Base-by-base conservation (phyloP, 2,797 vertebrate genomes). In the Masticophis lateralis region DNA sequence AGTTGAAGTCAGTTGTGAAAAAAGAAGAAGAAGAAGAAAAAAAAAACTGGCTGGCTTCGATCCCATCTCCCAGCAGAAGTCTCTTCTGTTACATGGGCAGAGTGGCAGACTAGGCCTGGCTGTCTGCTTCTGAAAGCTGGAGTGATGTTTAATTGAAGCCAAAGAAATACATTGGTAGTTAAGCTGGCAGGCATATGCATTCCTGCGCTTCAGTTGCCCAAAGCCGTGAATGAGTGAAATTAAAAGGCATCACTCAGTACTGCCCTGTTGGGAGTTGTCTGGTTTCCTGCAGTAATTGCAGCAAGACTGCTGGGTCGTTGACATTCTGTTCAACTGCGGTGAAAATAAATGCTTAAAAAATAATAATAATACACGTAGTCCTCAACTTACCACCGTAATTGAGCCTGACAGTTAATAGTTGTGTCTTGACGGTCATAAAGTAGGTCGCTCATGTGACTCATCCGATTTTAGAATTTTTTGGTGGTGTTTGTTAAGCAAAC, bases 61-160 rank as follows among this genome's bases (percentile, higher is more conserved):
- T 32, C 20, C 47, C 60, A 22, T n/a, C 47, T 56, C 88, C 5
- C 55, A 11, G 11, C 13, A 16, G 27, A 43, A 56, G 16, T 13
- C 4, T 86, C 51, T 93, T 51, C 87, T 12, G 22, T 32, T 66
- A 16, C 37, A 28, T 10, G 74, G n/a, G 51, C 43, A 56, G 37
- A 53, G 28, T 28, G 79, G 90, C 66, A 88, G 66, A 18, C 37
- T 20, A 56, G 27, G 14, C 22, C 43, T 16, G 43, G 79, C 25
- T 90, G 60, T 47, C 92, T 87, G 60, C 51, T 63, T 91, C 60
- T 59, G 86, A 63, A 79, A 55, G 20, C 57, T 83, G 37, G 32
- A 90, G 61, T 66, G 89, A 69, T n/a, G 51, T 43, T 91, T 93
- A 83, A 88, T 55, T 91, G 90, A 88, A 91, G 86, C 66, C 90